Base-by-base conservation (phyloP, 1,140 invertebrate species). In the Zaprionus tsacasi region DNA sequence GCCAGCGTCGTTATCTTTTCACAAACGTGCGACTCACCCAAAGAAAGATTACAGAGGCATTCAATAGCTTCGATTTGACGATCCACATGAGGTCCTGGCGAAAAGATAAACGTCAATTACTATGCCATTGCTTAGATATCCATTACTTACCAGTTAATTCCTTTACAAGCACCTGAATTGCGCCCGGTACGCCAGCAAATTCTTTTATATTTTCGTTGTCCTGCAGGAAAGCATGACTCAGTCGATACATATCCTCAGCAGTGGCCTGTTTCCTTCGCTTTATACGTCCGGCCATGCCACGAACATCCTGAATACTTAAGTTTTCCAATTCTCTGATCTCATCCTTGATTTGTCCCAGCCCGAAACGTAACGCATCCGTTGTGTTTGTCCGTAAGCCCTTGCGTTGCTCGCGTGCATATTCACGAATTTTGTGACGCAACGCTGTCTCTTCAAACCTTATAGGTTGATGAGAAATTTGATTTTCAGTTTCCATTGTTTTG, bases 211-310 rank as follows among this genome's bases (percentile, higher is more conserved):
- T 92, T 0, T 78, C 76, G 11, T 70, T 76, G 7, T 72, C 66
- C 12, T 92, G 88, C 6, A 91, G 40, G 35, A 92, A 92, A 0
- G 91, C 92, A 40, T 91, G 70, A 50, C 78, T 74, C 36, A 92
- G 52, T 11, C 86, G 79, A 54, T 81, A 89, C 61, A 92, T 66
- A 12, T 92, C 91, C 38, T 91, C 81, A 10, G 52, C n/a, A 0
- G 75, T 79, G 15, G 92, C 92, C 72, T 91, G 91, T 38, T 92
- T 92, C 0, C 89, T 83, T 0, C 92, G 65, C 52, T 91, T 92
- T 8, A 92, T 92, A 7, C 91, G 76, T 6, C 15, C 52, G 0
- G 79, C 76, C 59, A 92, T 50, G 6, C 88, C 91, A 1, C 55
- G 25, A 0, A 92, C 81, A 76, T 92, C 91, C 11, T 91, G 88